Base-by-base conservation (phyloP, 2,888 invertebrate genomes). In the Mythimna vitellina region DNA sequence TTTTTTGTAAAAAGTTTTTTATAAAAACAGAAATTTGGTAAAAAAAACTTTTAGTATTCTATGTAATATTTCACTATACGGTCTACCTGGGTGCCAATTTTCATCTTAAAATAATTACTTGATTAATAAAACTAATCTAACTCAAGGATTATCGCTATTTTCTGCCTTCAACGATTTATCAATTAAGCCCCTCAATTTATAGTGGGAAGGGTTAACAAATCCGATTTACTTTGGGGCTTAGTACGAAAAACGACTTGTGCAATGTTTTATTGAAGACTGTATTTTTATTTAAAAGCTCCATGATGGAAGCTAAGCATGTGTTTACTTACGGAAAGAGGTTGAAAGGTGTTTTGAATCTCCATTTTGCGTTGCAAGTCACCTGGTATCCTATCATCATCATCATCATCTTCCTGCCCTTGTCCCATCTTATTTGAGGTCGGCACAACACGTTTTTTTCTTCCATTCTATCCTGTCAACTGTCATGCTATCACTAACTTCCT, bases 161-260 rank as follows among this genome's bases (percentile, higher is more conserved):
- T 53, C 32, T 62, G 4, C 57, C 53, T 29, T 20, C 12, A 54
- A 29, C 53, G 42, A 68, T 73, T 60, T 35, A 73, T 79, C 75
- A 73, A 77, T 62, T 9, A 25, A 46, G 6, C 54, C 20, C 14
- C 22, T 42, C 63, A 20, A 79, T 77, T 73, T 73, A 78, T 60
- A 77, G 73, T 79, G 29, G 17, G 10, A 54, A 79, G 58, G 49
- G 58, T 58, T 51, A 58, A 54, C 54, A 75, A 63, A 76, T 58
- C 54, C 29, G 57, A 80, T 80, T 65, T 51, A 61, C 42, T 70
- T 49, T 42, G n/a, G 25, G 35, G 42, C 12, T 80, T 65, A 35
- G 14, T 58, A 0, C 22, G 49, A 6, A 63, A 61, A 75, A 53
- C 20, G 42, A 54, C 63, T 78, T 79, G 69, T 49, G 38, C 12